These are phyloP conservation scores for Pogona vitticeps DNA, from an alignment of 2,113 vertebrate species.

Conservation along the genomic window DNA sequence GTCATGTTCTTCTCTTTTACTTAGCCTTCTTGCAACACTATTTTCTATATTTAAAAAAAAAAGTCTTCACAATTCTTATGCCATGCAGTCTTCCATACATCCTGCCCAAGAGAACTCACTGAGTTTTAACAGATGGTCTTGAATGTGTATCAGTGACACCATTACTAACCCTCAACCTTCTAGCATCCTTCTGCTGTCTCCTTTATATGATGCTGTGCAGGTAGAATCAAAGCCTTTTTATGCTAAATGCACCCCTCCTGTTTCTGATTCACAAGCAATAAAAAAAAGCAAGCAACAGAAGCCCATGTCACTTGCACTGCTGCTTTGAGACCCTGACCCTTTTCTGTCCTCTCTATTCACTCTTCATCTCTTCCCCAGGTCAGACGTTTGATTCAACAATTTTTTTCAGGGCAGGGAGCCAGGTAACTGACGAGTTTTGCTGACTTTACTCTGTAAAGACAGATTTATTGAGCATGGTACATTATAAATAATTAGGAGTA, in stretches of 20 bases:
- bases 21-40: background rate
- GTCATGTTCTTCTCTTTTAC: background rate
- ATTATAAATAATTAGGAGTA: background rate
- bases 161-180: no score
- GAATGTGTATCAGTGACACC: background rate
- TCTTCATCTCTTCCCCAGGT: background rate
- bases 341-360: no score
- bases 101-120: background rate
- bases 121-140: background rate
- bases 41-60: background rate
- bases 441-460: background rate
- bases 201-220: background rate
- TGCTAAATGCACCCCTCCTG: background rate
- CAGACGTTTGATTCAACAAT: background rate
- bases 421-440: background rate
- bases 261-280: no score
- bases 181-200: background rate
- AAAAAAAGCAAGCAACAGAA: background rate
- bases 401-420: background rate
- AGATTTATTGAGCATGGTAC: background rate
- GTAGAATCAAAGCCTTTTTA: background rate
- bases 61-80: background rate
- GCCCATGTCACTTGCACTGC: background rate
- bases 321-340: background rate
- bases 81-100: background rate